A percentile compares a stretch with the other conserved stretches of the same genome.
phyloP scores from a whole-genome alignment of 2,113 vertebrate genomes.

The Oostethus manadensis region DNA sequence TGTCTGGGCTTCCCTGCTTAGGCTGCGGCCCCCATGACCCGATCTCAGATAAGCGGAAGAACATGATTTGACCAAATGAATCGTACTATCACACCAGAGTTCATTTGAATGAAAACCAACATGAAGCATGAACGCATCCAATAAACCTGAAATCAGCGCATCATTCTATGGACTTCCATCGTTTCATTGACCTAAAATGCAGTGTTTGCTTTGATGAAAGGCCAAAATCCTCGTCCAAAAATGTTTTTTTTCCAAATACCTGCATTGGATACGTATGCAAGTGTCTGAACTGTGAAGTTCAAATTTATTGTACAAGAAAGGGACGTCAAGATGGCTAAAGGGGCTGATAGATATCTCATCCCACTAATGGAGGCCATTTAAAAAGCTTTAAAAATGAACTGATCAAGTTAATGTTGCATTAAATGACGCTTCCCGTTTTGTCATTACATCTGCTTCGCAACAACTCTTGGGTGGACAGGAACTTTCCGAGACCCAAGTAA shows the following conservation, averaged over 20 bases:
- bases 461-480: constrained; percentile 66
- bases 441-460: constrained; percentile 48
- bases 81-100: too few species aligned
- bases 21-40: too few species aligned
- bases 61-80: too few species aligned
- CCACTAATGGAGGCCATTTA: constrained; percentile 26
- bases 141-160: too few species aligned
- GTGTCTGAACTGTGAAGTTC: constrained; percentile 14
- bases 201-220: not conserved
- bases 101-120: too few species aligned
- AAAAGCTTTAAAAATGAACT: constrained; percentile 37
- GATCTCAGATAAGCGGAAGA: too few species aligned
- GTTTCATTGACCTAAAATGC: too few species aligned
- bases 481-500: constrained; percentile 89
- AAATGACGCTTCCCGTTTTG: constrained; percentile 36
- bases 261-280: not conserved
- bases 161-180: too few species aligned
- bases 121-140: too few species aligned
- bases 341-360: constrained; percentile 21
- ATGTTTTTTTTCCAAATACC: not conserved
- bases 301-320: constrained; percentile 13
- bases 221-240: not conserved
- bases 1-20: too few species aligned
- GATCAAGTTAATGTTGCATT: constrained; percentile 37
- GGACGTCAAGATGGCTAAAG: constrained; percentile 1